phyloP scores from a whole-genome alignment of 2,113 vertebrate genomes.

The Sminthopsis crassicaudata region DNA sequence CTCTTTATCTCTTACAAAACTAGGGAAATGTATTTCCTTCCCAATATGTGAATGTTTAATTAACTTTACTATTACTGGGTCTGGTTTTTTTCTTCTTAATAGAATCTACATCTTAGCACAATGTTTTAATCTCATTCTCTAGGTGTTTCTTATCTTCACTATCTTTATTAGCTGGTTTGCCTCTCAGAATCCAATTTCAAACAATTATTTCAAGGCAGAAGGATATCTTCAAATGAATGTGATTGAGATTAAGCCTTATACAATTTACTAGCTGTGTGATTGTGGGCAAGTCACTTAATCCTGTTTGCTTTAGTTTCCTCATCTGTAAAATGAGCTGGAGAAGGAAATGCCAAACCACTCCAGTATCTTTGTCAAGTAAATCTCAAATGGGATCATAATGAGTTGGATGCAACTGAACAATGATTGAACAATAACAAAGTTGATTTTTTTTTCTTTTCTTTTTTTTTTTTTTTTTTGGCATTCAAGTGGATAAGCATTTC shows the following conservation, averaged over 20 bases:
- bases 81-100: constrained; percentile 47
- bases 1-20: constrained; percentile 27
- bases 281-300: background rate
- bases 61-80: constrained; percentile 41
- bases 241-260: background rate
- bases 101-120: constrained; percentile 55
- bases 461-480: background rate
- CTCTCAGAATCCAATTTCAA: background rate
- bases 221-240: background rate
- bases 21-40: constrained; percentile 27
- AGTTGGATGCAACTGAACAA: background rate
- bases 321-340: background rate
- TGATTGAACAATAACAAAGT: background rate
- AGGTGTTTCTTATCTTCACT: background rate
- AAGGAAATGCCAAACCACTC: background rate
- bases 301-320: background rate
- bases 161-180: background rate
- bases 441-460: background rate
- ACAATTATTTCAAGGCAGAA: background rate
- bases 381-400: background rate
- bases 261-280: background rate
- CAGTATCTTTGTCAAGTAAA: background rate
- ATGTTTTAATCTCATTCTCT: constrained; percentile 70
- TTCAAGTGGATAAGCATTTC: background rate
- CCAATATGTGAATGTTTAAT: background rate